phyloP scores from a whole-genome alignment of 1,140 invertebrate genomes.

The Proales similis region DNA sequence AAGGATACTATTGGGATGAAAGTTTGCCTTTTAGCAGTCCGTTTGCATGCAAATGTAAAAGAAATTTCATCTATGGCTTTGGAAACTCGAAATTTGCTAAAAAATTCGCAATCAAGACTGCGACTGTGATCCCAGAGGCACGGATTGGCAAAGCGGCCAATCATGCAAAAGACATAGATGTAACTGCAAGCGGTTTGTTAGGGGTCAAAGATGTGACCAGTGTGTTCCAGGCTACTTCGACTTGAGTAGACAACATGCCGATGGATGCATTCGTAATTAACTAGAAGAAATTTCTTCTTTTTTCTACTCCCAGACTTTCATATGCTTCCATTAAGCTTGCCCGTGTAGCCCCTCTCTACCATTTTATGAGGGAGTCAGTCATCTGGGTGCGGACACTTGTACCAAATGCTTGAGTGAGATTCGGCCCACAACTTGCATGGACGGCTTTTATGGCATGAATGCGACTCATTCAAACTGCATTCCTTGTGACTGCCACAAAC shows the following conservation, averaged over 20 bases:
- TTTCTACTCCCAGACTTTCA: not conserved
- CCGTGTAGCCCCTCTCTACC: too few relatives aligned
- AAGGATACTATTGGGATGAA: slow-evolving; percentile 68
- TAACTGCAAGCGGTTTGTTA: slow-evolving; percentile 38
- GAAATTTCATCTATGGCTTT: too few relatives aligned
- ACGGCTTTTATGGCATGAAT: not conserved
- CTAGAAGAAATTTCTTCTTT: too few relatives aligned
- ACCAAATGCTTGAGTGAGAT: too few relatives aligned
- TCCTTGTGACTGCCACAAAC: slow-evolving; percentile 69
- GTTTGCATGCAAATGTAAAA: too few relatives aligned
- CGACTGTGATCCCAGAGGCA: too few relatives aligned
- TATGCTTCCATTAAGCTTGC: not conserved
- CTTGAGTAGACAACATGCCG: slow-evolving; percentile 75
- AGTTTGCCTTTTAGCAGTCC: not conserved
- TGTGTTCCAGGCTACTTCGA: slow-evolving; percentile 95
- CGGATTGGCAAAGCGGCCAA: not conserved
- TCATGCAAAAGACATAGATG: not conserved
- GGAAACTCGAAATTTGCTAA: too few relatives aligned
- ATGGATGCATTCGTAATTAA: too few relatives aligned
- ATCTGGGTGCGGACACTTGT: too few relatives aligned
- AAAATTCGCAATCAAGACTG: too few relatives aligned
- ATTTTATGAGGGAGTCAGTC: too few relatives aligned
- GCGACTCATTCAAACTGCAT: slow-evolving; percentile 41
- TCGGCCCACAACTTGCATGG: too few relatives aligned
- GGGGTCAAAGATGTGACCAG: slow-evolving; percentile 49